Evolutionary conservation across 2,113 vertebrate species (phyloP).

Genomic region (Chinchilla lanigera): DNA sequence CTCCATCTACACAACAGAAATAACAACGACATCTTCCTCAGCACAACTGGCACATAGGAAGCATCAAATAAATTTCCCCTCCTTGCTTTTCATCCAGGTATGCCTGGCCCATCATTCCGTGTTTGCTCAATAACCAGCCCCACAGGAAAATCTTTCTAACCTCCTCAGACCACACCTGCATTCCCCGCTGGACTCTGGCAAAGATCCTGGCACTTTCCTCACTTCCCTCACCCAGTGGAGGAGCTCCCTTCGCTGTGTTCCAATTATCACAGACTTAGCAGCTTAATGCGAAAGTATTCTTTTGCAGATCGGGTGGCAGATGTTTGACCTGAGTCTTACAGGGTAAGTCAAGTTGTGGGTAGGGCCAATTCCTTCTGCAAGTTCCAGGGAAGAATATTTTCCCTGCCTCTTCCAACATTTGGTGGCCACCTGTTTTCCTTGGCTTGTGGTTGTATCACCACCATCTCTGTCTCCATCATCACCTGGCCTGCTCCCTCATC

Average conservation of each 20-base stretch:
- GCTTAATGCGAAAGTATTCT: neutral
- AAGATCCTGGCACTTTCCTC: neutral
- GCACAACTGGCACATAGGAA: neutral
- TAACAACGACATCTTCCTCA: neutral
- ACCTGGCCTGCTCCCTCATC: neutral
- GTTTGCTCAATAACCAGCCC: too few species aligned
- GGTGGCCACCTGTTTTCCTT: neutral
- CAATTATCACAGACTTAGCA: rapidly evolving
- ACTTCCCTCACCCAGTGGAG: neutral
- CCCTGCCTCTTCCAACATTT: neutral
- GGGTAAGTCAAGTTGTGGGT: neutral
- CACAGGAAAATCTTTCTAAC: neutral
- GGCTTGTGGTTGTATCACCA: neutral
- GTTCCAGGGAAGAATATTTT: neutral
- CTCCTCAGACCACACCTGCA: neutral
- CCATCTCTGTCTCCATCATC: too few species aligned
- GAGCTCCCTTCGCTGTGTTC: neutral
- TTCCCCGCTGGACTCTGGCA: neutral
- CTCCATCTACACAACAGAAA: neutral
- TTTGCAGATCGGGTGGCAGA: neutral
- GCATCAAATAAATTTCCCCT: neutral
- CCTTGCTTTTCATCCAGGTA: neutral
- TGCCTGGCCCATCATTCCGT: neutral
- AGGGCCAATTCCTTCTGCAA: neutral
- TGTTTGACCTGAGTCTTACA: neutral